These are phyloP conservation scores for Tupaia chinensis DNA, from an alignment of 2,113 vertebrate species.

Conservation along the genomic window DNA sequence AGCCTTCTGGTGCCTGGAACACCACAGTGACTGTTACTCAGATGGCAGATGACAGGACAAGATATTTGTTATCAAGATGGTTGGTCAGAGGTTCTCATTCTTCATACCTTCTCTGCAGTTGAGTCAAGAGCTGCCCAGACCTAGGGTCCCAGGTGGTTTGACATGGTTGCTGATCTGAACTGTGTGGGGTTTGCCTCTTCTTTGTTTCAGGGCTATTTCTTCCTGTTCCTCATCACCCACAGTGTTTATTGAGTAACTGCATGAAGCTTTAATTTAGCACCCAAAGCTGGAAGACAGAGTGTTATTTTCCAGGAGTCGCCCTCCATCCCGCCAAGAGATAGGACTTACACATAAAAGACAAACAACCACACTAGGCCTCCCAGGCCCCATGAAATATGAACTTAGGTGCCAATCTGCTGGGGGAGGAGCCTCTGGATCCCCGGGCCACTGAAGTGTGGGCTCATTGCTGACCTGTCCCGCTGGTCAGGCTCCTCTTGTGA, in stretches of 20 bases:
- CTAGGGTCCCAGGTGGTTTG: not conserved
- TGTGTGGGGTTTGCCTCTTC: no score
- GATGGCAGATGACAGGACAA: not conserved
- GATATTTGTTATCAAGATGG: fast-evolving
- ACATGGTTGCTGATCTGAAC: not conserved
- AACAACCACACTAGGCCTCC: fast-evolving
- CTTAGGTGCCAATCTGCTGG: not conserved
- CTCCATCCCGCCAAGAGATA: not conserved
- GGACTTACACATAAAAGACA: no score
- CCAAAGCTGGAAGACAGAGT: not conserved
- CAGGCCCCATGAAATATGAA: fast-evolving
- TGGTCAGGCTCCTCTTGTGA: not conserved
- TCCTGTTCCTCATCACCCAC: fast-evolving
- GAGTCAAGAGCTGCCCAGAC: not conserved
- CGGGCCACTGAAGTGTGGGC: not conserved
- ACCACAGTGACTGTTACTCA: not conserved
- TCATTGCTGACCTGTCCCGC: not conserved
- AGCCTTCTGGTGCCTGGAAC: not conserved
- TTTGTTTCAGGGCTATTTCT: not conserved
- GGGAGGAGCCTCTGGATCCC: not conserved
- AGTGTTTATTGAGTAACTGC: not conserved
- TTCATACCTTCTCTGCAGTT: not conserved
- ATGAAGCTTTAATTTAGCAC: fast-evolving
- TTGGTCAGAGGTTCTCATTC: not conserved
- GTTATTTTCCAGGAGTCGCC: not conserved